Evolutionary conservation across 1,140 invertebrate species (phyloP).

Genomic region (Notospermus geniculatus): DNA sequence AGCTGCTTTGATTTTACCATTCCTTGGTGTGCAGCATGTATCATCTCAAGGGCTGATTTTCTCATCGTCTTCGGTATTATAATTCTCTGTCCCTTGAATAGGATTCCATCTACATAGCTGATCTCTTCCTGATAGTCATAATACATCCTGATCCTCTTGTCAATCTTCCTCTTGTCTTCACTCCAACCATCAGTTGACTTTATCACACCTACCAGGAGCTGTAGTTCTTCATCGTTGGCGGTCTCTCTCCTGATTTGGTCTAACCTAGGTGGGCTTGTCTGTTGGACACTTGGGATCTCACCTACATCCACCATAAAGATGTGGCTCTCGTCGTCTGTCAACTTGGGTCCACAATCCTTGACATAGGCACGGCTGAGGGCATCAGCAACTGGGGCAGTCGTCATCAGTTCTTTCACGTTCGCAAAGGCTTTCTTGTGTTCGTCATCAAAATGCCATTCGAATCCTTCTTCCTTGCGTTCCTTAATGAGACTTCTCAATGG

Average conservation of each 20-base stretch:
- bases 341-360: neutral
- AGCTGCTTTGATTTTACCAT: slow-evolving; percentile 44
- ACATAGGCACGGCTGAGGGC: neutral
- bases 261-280: neutral
- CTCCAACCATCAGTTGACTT: neutral
- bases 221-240: neutral
- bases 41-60: slow-evolving; percentile 4
- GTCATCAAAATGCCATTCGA: neutral
- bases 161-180: neutral
- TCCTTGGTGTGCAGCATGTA: slow-evolving; percentile 53
- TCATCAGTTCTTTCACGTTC: neutral
- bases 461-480: neutral
- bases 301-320: neutral
- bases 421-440: neutral
- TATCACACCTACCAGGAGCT: neutral
- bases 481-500: neutral
- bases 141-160: neutral
- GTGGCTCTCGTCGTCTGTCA: too few species aligned
- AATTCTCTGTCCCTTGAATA: slow-evolving; percentile 34
- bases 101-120: too few species aligned
- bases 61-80: slow-evolving; percentile 44
- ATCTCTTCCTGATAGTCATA: slow-evolving; percentile 40
- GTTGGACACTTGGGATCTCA: neutral
- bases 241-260: neutral
- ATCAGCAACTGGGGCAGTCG: neutral